These are phyloP conservation scores for Brachyalestes nurse DNA, from an alignment of 2,797 vertebrate species.

Conservation along the genomic window DNA sequence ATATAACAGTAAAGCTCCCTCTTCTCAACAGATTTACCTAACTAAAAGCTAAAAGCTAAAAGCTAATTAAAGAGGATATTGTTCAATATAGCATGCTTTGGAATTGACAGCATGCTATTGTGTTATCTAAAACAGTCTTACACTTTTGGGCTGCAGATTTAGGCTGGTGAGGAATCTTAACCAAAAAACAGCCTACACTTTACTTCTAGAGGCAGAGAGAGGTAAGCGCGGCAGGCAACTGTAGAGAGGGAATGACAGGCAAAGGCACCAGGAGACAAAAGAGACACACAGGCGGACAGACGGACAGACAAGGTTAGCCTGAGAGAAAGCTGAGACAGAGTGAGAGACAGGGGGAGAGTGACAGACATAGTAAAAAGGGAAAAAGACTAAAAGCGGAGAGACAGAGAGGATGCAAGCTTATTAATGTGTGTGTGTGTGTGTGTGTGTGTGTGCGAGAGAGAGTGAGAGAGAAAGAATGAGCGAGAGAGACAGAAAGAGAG, in stretches of 20 bases:
- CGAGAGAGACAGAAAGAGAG: too few relatives aligned
- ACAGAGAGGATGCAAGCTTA: background rate
- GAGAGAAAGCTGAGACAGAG: background rate
- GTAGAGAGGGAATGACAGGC: conserved; percentile 4
- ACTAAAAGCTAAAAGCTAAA: background rate
- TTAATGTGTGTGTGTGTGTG: conserved; percentile 13
- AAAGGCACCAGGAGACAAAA: background rate
- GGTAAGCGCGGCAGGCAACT: background rate
- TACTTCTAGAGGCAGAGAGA: background rate
- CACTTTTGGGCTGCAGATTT: background rate
- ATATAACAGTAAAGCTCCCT: too few relatives aligned
- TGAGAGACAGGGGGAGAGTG: background rate
- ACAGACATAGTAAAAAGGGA: background rate
- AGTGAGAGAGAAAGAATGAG: too few relatives aligned
- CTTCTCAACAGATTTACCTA: background rate
- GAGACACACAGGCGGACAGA: conserved; percentile 18
- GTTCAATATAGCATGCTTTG: background rate
- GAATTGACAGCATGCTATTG: background rate
- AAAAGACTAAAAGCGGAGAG: conserved; percentile 11
- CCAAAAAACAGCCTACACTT: background rate
- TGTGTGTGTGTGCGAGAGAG: background rate
- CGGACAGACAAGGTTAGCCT: conserved; percentile 13
- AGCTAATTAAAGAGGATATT: background rate
- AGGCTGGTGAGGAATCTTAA: background rate
- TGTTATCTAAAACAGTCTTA: background rate